phyloP scores from a whole-genome alignment of 2,888 invertebrate species.

The Dexiosoma caninum region DNA sequence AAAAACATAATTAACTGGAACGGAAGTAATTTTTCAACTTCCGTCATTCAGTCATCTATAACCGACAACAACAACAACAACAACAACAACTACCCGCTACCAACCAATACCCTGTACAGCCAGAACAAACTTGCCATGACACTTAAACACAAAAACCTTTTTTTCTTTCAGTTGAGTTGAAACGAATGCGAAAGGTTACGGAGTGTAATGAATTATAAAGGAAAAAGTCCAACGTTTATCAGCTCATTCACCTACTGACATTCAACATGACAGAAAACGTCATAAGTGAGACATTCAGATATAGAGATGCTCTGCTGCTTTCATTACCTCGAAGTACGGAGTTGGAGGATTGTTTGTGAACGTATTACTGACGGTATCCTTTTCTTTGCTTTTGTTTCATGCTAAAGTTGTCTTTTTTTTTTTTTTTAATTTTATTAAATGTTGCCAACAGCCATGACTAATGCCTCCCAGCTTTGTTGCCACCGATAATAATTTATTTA shows the following conservation, averaged over 20 bases:
- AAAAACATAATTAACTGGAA: conserved; percentile 60
- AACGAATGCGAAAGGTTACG: not conserved
- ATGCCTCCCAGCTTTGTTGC: not conserved
- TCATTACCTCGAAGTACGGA: not conserved
- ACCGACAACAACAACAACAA: not conserved
- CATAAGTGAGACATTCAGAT: conserved; percentile 42
- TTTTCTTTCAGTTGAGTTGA: too few species aligned
- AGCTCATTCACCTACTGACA: conserved; percentile 60
- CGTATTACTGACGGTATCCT: not conserved
- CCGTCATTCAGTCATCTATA: conserved; percentile 47
- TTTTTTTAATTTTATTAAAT: not conserved
- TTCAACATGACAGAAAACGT: conserved; percentile 59
- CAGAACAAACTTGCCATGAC: not conserved
- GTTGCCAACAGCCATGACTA: not conserved
- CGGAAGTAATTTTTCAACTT: conserved; percentile 61
- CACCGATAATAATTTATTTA: not conserved
- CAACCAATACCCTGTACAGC: too few species aligned
- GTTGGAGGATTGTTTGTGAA: not conserved
- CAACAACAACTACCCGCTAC: not conserved
- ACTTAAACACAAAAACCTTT: not conserved
- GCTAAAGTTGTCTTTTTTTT: too few species aligned
- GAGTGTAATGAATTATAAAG: conserved; percentile 23
- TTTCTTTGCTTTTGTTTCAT: not conserved
- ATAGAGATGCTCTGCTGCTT: too few species aligned
- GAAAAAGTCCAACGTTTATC: conserved; percentile 54